phyloP scores from a whole-genome alignment of 2,797 vertebrate species.

The Acanthornis magna region DNA sequence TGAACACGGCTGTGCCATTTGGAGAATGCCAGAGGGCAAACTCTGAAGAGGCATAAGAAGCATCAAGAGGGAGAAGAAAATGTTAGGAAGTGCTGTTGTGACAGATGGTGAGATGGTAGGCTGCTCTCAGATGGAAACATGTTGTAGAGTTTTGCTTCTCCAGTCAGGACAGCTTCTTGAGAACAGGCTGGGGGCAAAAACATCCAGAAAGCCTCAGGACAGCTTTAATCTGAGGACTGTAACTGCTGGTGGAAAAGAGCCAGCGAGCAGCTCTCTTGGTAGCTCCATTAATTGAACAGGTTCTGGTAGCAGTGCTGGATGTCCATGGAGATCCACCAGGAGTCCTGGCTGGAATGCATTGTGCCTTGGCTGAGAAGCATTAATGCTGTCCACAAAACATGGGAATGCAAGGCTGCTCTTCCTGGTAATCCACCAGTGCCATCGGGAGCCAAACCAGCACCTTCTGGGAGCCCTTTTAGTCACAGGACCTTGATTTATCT shows the following conservation, averaged over 20 bases:
- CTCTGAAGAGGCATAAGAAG: background rate
- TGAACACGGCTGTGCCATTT: background rate
- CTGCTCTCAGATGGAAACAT: background rate
- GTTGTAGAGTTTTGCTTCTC: constrained; percentile 1
- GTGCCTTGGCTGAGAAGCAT: background rate
- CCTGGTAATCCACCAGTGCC: background rate
- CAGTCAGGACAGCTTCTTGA: constrained; percentile 2
- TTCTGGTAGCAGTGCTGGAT: background rate
- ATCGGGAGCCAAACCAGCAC: background rate
- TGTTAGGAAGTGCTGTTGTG: background rate
- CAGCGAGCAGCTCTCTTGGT: background rate
- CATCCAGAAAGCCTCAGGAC: background rate
- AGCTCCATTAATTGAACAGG: background rate
- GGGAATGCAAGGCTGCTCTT: background rate
- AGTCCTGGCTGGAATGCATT: background rate
- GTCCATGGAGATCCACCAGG: background rate
- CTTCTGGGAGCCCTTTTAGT: background rate
- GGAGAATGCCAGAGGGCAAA: constrained; percentile 18
- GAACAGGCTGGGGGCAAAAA: background rate
- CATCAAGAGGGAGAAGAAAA: constrained; percentile 14
- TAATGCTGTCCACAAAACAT: background rate
- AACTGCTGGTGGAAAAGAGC: background rate
- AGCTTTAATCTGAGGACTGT: background rate
- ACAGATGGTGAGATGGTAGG: constrained; percentile 20
- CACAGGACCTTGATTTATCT: background rate